phyloP scores from a whole-genome alignment of 2,888 invertebrate species.

The Nowickia ferox region DNA sequence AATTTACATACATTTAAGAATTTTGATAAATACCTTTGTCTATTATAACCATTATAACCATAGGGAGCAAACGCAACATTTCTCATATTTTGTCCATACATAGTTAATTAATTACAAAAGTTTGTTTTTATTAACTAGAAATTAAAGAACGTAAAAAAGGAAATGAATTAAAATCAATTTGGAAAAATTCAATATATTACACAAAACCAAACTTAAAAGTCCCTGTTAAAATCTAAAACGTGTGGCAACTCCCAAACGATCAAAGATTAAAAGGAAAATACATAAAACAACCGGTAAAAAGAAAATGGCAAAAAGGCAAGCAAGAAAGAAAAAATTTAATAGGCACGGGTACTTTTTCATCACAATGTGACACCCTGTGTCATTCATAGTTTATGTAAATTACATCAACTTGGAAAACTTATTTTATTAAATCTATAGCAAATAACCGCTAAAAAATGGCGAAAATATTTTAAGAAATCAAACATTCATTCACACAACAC shows the following conservation, averaged over 20 bases:
- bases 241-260: slow-evolving; percentile 41
- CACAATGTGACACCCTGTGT: neutral
- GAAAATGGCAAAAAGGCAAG: slow-evolving; percentile 33
- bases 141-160: slow-evolving; percentile 62
- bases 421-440: neutral
- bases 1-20: slow-evolving; percentile 21
- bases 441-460: neutral
- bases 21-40: slow-evolving; percentile 76
- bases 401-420: neutral
- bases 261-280: slow-evolving; percentile 25
- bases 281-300: slow-evolving; percentile 53
- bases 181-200: slow-evolving; percentile 14
- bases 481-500: neutral
- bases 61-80: slow-evolving; percentile 76
- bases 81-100: slow-evolving; percentile 78
- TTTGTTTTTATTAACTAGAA: slow-evolving; percentile 65
- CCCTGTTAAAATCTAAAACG: neutral
- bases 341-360: neutral
- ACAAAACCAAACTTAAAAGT: slow-evolving; percentile 12
- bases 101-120: slow-evolving; percentile 63
- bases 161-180: slow-evolving; percentile 52
- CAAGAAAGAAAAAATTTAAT: neutral
- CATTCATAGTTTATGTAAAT: neutral
- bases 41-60: slow-evolving; percentile 77
- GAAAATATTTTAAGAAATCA: neutral